phyloP scores from a whole-genome alignment of 2,888 invertebrate species.

The Hypselothyrea guttata region DNA sequence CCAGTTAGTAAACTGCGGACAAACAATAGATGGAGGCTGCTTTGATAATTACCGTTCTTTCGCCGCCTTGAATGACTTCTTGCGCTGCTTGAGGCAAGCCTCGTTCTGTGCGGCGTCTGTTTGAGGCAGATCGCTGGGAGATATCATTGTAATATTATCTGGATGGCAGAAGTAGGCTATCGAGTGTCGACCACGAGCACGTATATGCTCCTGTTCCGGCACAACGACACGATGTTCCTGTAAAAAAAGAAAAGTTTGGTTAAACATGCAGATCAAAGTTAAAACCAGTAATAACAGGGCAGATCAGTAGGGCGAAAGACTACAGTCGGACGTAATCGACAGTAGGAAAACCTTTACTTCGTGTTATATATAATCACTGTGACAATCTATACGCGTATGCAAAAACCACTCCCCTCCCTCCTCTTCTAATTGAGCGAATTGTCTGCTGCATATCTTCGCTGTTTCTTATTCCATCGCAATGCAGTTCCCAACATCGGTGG shows the following conservation, averaged over 20 bases:
- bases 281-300: no score
- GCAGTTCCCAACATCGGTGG: no score
- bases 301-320: no score
- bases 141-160: slow-evolving; percentile 83
- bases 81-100: slow-evolving; percentile 79
- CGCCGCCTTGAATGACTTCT: slow-evolving; percentile 82
- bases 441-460: no score
- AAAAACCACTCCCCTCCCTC: no score
- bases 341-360: no score
- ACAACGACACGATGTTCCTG: slow-evolving; percentile 89
- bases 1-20: slow-evolving; percentile 62
- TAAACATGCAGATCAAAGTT: neutral
- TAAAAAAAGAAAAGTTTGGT: slow-evolving; percentile 3
- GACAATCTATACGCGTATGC: no score
- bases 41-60: slow-evolving; percentile 80
- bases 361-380: no score
- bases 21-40: no score
- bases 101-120: slow-evolving; percentile 71
- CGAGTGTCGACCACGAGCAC: slow-evolving; percentile 87
- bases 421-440: no score
- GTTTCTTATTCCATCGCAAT: no score
- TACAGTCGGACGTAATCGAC: no score
- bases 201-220: slow-evolving; percentile 85
- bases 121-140: slow-evolving; percentile 81
- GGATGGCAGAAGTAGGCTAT: slow-evolving; percentile 91